Evolutionary conservation across 2,797 vertebrate genomes (phyloP).

Genomic region (Catostomus latipinnis): DNA sequence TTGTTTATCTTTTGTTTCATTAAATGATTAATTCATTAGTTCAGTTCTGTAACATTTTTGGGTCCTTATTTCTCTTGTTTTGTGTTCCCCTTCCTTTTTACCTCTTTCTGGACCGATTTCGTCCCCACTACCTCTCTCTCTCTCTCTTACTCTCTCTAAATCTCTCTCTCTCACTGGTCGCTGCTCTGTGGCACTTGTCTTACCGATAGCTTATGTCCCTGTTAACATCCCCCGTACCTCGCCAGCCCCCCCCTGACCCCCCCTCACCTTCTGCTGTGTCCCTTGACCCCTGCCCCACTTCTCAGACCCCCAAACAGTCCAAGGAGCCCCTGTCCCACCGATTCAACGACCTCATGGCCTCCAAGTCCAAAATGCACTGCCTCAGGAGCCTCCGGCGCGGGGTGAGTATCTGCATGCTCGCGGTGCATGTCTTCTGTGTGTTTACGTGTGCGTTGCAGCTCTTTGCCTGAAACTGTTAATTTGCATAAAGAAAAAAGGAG

Average conservation of each 20-base stretch:
- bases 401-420: conserved; percentile 89
- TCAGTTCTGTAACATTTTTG: conserved; percentile 73
- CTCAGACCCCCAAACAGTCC: conserved; percentile 99
- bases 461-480: not conserved
- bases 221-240: conserved; percentile 97
- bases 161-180: conserved; percentile 80
- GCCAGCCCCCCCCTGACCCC: conserved; percentile 91
- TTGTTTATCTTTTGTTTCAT: conserved; percentile 68
- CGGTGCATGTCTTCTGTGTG: not conserved
- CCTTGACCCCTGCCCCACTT: conserved; percentile 89
- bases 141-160: conserved; percentile 65
- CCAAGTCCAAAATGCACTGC: conserved; percentile 99
- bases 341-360: conserved; percentile 99
- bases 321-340: conserved; percentile 99
- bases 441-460: conserved; percentile 45
- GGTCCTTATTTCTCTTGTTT: conserved; percentile 84
- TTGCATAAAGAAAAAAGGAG: conserved; percentile 38
- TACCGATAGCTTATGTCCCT: conserved; percentile 99
- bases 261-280: conserved; percentile 99
- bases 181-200: conserved; percentile 93
- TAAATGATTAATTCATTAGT: conserved; percentile 61
- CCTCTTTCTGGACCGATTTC: conserved; percentile 71
- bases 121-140: conserved; percentile 47
- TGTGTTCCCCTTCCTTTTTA: conserved; percentile 81
- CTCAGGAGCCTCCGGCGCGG: conserved; percentile 99